Evolutionary conservation across 2,797 vertebrate species (phyloP).

Genomic region (Onychomys leucogaster): DNA sequence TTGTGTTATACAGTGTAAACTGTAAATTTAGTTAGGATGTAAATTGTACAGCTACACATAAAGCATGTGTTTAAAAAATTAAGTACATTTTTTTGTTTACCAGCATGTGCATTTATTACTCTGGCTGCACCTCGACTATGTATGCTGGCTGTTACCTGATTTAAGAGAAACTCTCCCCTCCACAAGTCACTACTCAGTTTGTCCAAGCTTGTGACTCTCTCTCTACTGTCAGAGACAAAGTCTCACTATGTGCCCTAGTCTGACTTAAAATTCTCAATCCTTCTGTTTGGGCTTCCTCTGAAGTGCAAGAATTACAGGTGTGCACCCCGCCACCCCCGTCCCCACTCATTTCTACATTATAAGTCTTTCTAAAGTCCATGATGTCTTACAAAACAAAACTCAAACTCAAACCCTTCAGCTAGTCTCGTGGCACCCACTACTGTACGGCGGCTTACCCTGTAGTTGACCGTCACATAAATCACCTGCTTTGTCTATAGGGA

Average conservation of each 20-base stretch:
- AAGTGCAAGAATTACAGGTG: background rate
- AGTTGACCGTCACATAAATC: background rate
- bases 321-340: background rate
- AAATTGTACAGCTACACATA: background rate
- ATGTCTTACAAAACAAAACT: background rate
- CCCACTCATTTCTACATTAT: background rate
- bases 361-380: background rate
- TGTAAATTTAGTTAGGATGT: background rate
- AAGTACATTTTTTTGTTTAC: background rate
- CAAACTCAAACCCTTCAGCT: background rate
- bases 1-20: background rate
- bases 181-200: background rate
- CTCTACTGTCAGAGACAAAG: background rate
- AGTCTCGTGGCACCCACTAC: background rate
- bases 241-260: background rate
- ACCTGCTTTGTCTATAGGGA: conserved; percentile 32
- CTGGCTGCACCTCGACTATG: background rate
- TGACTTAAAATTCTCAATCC: background rate
- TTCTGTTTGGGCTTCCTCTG: background rate
- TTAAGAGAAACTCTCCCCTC: background rate
- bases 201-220: background rate
- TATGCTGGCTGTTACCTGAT: background rate
- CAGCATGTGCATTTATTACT: background rate
- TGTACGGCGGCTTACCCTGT: background rate
- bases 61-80: background rate